Base-by-base conservation (phyloP, 2,797 vertebrate species). In the Aplochiton taeniatus region DNA sequence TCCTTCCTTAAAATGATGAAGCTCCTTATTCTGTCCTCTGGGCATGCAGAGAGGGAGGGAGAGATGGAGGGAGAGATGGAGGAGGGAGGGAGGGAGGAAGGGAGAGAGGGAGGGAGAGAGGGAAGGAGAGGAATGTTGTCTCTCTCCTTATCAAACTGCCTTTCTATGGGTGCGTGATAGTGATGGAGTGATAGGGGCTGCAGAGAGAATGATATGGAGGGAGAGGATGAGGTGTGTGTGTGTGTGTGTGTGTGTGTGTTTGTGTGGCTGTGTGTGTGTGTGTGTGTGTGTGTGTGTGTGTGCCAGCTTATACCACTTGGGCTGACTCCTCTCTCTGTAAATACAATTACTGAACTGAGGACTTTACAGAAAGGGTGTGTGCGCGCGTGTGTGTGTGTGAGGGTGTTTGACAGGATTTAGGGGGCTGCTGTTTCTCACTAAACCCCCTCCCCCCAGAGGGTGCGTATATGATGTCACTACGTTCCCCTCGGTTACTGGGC, bases 311-410 rank as follows among this genome's bases (percentile, higher is more conserved):
- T 63, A 76, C 74, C 58, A 9, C 44, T 84, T 85, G 72, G 84
- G 87, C 85, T 84, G 87, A 90, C 79, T 86, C 56, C 52, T 64
- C 70, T 4, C 58, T 83, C 58, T 84, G 61, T 56, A 20, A 69
- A 77, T 75, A 80, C 70, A 83, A 75, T 84, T 70, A 78, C 73
- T 75, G 79, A 66, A 74, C 75, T 77, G 66, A 62, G 48, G 4
- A 8, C 16, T 41, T 4, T n/a, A 16, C 50, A 8, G 12, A 58
- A 46, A 66, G 52, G 17, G 62, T 68, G 51, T 51, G 61, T 19
- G 41, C 52, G 59, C 16, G 54, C 18, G 54, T 11, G 56, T 71
- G 66, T 71, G 63, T 74, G 70, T 72, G 71, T 42, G 53, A 68
- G 20, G 9, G 14, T 5, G 11, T 52, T 8, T 31, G 31, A 31